Base-by-base conservation (phyloP, 2,797 vertebrate species). In the Halcyon badia region DNA sequence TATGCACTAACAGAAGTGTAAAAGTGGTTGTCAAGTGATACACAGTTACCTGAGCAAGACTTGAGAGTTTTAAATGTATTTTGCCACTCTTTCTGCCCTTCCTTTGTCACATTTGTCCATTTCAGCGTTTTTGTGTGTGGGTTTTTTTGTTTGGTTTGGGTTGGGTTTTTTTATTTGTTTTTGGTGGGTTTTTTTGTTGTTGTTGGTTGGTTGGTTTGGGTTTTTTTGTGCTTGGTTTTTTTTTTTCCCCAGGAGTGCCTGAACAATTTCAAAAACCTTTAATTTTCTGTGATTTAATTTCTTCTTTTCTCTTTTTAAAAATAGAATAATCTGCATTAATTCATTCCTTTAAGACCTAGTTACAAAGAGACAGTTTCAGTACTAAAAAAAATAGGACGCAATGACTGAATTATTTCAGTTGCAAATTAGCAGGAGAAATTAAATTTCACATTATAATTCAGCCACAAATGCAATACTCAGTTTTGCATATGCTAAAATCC, bases 1-100 rank as follows among this genome's bases (percentile, higher is more conserved):
- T 92, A 87, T 89, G 82, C 57, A 73, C 51, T 61, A 77, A 15
- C 37, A 51, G 70, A 58, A 72, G 17, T 37, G 65, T 96, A 83
- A 89, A 95, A 87, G 31, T 71, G 56, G 31, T 66, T 81, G 90
- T 72, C 75, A 89, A 41, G 70, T 68, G 56, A 72, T 65, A 86
- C 25, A 92, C 46, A 82, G 60, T 76, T 94, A 94, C 81, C 73
- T 70, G 91, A 95, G 64, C 82, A 77, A 90, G 73, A 86, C 70
- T 65, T 69, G 70, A 69, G 30, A 92, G n/a, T 84, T 90, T 87
- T 44, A 70, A 58, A 64, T 60, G 19, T 64, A 68, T 94, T 87
- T 91, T 83, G 86, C 41, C 62, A 96, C 87, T 80, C 15, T 33
- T 54, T 70, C 56, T 51, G 79, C 60, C 79, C 68, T 72, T 84